Conservation (phyloP, 2,797 vertebrate species). For the Cynodonichthys magdalenae region DNA sequence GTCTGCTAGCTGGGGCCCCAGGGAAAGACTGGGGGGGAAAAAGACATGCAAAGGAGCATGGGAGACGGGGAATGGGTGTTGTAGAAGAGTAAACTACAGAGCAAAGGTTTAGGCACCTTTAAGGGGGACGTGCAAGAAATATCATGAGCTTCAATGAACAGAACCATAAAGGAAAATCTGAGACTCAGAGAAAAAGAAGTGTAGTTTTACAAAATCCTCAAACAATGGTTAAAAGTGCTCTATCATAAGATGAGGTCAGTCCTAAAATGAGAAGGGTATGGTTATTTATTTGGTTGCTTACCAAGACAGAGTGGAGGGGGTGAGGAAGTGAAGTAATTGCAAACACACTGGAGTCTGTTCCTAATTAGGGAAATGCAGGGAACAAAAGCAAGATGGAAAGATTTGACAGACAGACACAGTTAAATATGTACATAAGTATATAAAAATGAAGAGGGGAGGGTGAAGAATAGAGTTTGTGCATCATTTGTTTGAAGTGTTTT, state of each 20-base stretch:
- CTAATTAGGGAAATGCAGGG: conserved; percentile 73
- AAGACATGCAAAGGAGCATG: conserved; percentile 46
- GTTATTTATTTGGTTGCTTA: conserved; percentile 57
- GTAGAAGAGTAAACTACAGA: conserved; percentile 6
- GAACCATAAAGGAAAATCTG: background rate
- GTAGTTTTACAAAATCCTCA: conserved; percentile 25
- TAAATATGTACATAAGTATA: conserved; percentile 46
- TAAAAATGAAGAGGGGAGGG: conserved; percentile 23
- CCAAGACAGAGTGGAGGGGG: conserved; percentile 54
- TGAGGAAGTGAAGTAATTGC: conserved; percentile 80
- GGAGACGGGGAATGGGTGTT: conserved; percentile 23
- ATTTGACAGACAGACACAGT: conserved; percentile 79
- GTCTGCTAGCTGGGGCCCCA: conserved; percentile 59
- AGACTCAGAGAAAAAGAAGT: conserved; percentile 5
- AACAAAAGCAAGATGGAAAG: conserved; percentile 71
- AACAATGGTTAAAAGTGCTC: conserved; percentile 14
- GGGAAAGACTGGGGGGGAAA: conserved; percentile 23
- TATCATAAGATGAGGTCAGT: conserved; percentile 33
- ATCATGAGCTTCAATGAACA: background rate
- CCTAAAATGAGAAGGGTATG: conserved; percentile 39
- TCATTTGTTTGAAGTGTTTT: conserved; percentile 48
- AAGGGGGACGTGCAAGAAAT: background rate
- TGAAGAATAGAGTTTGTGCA: conserved; percentile 32
- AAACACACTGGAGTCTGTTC: conserved; percentile 77
- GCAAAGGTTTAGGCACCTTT: conserved; percentile 20